Evolutionary conservation across 2,113 vertebrate genomes (phyloP).

Genomic region (Sinocyclocheilus maitianheensis): DNA sequence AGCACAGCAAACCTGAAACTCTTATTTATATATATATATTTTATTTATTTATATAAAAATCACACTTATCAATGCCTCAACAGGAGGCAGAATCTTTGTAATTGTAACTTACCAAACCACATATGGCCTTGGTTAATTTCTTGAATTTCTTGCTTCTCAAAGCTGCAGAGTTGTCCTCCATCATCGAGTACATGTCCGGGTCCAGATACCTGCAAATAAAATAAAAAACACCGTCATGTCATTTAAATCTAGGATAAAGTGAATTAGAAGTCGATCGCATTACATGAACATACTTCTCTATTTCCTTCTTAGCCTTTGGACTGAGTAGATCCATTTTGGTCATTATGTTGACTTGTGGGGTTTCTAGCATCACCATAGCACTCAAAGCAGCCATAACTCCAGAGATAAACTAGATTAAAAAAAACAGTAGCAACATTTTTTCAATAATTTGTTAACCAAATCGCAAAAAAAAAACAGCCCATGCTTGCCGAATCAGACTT

Average conservation of each 20-base stretch:
- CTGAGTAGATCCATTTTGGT: slow-evolving; percentile 98
- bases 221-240: neutral
- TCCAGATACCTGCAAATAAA: slow-evolving; percentile 85
- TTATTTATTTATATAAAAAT: too few species aligned
- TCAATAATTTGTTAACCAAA: neutral
- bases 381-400: slow-evolving; percentile 94
- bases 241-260: neutral
- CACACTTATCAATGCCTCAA: neutral
- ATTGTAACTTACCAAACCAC: slow-evolving; percentile 83
- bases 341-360: slow-evolving; percentile 96
- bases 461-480: neutral
- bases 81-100: neutral
- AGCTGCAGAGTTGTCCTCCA: slow-evolving; percentile 83
- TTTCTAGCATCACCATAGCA: slow-evolving; percentile 93
- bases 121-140: slow-evolving; percentile 91
- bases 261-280: neutral
- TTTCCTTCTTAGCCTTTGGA: slow-evolving; percentile 93
- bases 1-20: too few species aligned
- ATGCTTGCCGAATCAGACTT: neutral
- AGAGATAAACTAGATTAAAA: slow-evolving; percentile 85
- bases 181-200: slow-evolving; percentile 96
- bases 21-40: too few species aligned
- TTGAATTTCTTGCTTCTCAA: slow-evolving; percentile 89
- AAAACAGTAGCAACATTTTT: slow-evolving; percentile 27
- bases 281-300: slow-evolving; percentile 87